These are phyloP conservation scores for Loxodonta africana DNA, from an alignment of 2,113 vertebrate species.

Conservation along the genomic window DNA sequence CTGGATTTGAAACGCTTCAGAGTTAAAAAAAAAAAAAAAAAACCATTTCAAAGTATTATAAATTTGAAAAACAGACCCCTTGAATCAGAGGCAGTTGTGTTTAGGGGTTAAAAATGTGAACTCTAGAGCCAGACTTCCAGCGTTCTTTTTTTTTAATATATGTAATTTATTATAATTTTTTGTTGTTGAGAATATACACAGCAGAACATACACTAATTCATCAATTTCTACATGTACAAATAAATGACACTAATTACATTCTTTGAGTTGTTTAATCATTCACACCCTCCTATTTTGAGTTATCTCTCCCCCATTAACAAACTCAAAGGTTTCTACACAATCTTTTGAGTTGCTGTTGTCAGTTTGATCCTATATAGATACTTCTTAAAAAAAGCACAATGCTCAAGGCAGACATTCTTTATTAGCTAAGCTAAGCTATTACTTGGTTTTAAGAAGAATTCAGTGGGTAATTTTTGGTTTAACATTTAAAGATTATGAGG, in stretches of 20 bases:
- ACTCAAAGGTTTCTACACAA: not conserved
- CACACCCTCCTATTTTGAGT: not conserved
- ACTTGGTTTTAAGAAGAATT: not conserved
- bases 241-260: not conserved
- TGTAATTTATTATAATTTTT: too few relatives aligned
- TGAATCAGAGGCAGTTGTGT: not conserved
- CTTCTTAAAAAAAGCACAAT: not conserved
- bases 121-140: not conserved
- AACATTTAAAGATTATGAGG: not conserved
- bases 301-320: not conserved
- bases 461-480: not conserved
- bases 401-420: not conserved
- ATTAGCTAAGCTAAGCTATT: not conserved
- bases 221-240: not conserved
- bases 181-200: too few relatives aligned
- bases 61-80: not conserved
- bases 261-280: not conserved
- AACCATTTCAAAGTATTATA: not conserved
- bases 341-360: not conserved
- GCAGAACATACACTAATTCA: not conserved
- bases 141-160: not conserved
- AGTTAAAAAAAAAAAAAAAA: not conserved
- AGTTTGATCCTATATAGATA: not conserved
- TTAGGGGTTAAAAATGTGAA: not conserved
- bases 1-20: not conserved